phyloP scores from a whole-genome alignment of 2,113 vertebrate genomes.

The Uropsilus gracilis region DNA sequence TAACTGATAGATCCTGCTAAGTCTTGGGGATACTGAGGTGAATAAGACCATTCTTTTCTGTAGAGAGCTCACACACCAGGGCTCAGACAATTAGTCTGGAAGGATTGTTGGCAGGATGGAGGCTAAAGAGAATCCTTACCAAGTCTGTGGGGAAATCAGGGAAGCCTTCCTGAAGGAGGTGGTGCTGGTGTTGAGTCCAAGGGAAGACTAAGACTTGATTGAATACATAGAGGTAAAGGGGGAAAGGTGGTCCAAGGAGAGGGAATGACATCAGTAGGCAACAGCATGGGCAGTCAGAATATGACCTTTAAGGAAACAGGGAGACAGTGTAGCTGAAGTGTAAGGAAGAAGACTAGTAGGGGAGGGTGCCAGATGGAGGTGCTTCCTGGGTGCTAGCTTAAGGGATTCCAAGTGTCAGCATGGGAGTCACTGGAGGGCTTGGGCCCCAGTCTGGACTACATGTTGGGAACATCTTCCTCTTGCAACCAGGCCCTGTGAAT shows the following conservation, averaged over 20 bases:
- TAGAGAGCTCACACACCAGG: not conserved
- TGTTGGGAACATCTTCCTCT: not conserved
- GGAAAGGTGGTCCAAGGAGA: not conserved
- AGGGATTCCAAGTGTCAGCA: not conserved
- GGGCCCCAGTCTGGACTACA: not conserved
- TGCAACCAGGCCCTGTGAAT: not conserved
- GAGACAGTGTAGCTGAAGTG: not conserved
- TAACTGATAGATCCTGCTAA: not conserved
- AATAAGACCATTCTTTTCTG: not conserved
- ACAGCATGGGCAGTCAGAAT: not conserved
- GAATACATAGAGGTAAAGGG: not conserved
- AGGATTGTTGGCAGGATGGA: not conserved
- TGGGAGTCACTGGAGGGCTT: not conserved
- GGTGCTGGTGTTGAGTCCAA: not conserved
- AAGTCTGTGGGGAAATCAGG: not conserved
- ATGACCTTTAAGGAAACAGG: not conserved
- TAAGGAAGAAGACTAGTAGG: not conserved
- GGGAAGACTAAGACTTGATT: not conserved
- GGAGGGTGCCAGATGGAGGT: not conserved
- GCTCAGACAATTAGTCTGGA: not conserved
- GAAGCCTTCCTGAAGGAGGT: slow-evolving; percentile 26
- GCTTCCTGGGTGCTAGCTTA: not conserved
- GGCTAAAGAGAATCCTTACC: not conserved
- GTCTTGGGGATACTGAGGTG: not conserved
- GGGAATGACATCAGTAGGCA: not conserved